Conservation (phyloP, 2,797 vertebrate genomes). For the Danio jaintianensis region DNA sequence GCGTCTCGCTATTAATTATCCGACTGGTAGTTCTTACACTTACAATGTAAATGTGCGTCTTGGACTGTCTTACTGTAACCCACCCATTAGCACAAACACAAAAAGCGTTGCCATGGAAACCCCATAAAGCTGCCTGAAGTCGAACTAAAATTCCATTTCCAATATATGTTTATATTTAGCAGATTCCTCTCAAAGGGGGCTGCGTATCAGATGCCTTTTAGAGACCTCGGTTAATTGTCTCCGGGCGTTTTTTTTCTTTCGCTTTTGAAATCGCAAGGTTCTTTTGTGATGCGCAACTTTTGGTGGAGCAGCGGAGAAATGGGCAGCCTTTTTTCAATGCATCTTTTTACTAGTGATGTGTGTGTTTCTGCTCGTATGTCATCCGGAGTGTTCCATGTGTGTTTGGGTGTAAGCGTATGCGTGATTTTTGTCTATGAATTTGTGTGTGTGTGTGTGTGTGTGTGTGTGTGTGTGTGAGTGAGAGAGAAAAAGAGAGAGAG, state of each 20-base stretch:
- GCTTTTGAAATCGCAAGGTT: slow-evolving; percentile 59
- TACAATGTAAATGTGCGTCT: slow-evolving; percentile 49
- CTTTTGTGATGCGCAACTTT: slow-evolving; percentile 58
- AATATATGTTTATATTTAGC: slow-evolving; percentile 69
- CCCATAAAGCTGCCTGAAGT: slow-evolving; percentile 64
- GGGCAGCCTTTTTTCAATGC: slow-evolving; percentile 37
- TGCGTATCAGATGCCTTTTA: slow-evolving; percentile 61
- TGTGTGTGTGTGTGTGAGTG: slow-evolving; percentile 34
- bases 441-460: slow-evolving; percentile 30
- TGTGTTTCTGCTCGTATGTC: slow-evolving; percentile 48
- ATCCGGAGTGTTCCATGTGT: slow-evolving; percentile 42
- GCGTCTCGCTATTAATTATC: slow-evolving; percentile 42
- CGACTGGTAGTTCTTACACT: slow-evolving; percentile 33
- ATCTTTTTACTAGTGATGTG: slow-evolving; percentile 16
- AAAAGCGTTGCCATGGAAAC: slow-evolving; percentile 68
- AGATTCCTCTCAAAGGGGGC: slow-evolving; percentile 56
- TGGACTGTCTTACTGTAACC: slow-evolving; percentile 46
- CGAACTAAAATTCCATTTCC: slow-evolving; percentile 69
- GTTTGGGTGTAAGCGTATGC: slow-evolving; percentile 36
- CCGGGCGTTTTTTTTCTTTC: slow-evolving; percentile 55
- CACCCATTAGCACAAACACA: slow-evolving; percentile 62
- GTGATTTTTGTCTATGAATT: slow-evolving; percentile 36
- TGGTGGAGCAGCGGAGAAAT: slow-evolving; percentile 55
- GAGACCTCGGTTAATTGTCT: slow-evolving; percentile 65
- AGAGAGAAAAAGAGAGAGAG: background rate